Evolutionary conservation across 2,797 vertebrate genomes (phyloP), one percentile per base, ranked within the genome.

Genomic region (Cryptoprocta ferox): DNA sequence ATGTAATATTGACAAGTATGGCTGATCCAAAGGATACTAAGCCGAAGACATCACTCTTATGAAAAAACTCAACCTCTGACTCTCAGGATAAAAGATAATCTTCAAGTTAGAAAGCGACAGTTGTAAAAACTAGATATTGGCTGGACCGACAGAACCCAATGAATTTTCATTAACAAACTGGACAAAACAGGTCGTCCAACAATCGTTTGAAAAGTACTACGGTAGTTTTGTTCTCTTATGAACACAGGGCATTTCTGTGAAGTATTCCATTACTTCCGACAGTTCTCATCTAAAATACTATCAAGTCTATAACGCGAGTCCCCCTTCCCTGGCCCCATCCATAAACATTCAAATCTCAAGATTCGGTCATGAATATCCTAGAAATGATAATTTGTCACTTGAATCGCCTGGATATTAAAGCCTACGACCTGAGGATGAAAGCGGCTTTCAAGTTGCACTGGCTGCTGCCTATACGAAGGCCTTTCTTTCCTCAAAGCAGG

Each of bases 51-150:
- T 75, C 75, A 35, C 73, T 65, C 81, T 63, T n/a, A 80, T 1
- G 8, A 93, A 92, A 87, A 63, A 84, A 73, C 26, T 84, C 81
- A 89, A 95, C 35, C 61, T 84, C 81, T 82, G 42, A 50, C 35
- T 92, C 90, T 95, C n/a, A 9, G 70, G 24, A 93, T 79, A 71
- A 80, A 84, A 0, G n/a, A 88, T 70, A 84, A 65, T 66, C 28
- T 68, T 81, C 68, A 30, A 24, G 42, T 50, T 14, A 80, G 76
- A 78, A 91, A 85, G 78, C 35, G 76, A 70, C 75, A 39, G 59
- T n/a, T 92, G 37, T 50, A 78, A 94, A 92, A 96, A 59, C 63
- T 3, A 30, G 48, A 50, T 42, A 80, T 16, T 76, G 59, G 61
- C 19, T 66, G 94, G 63, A 53, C 37, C 21, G 70, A 70, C 21